Percentiles rank a stretch among this genome's conserved stretches.
These are phyloP conservation scores for Prietella phreatophila DNA, from an alignment of 2,113 vertebrate genomes.

Conservation along the genomic window DNA sequence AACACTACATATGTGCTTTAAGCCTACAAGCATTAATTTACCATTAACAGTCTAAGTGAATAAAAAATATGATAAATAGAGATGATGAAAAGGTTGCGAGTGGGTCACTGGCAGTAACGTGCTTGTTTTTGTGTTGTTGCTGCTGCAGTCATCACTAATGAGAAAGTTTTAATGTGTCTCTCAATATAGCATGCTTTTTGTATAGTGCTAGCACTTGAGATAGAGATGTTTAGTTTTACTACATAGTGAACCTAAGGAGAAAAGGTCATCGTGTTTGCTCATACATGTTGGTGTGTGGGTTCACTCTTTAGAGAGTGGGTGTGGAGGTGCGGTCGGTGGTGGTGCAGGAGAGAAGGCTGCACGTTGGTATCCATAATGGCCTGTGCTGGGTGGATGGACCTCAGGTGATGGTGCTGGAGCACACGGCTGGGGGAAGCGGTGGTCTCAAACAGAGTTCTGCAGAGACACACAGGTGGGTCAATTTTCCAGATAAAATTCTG, in stretches of 20 bases:
- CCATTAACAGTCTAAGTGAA: background rate
- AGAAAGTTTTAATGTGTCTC: background rate
- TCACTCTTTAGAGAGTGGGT: slow-evolving; percentile 57
- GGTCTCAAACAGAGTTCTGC: slow-evolving; percentile 60
- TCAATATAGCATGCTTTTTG: background rate
- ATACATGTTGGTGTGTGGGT: slow-evolving; percentile 3
- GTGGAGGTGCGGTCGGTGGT: slow-evolving; percentile 56
- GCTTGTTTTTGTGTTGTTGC: too few species aligned
- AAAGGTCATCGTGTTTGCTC: background rate
- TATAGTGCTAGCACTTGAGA: background rate
- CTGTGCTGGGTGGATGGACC: slow-evolving; percentile 84
- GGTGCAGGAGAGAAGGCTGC: slow-evolving; percentile 86
- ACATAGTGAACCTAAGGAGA: background rate
- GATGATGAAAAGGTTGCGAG: background rate
- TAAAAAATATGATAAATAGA: background rate
- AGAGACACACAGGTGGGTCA: slow-evolving; percentile 69
- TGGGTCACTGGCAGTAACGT: background rate
- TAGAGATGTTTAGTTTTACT: background rate
- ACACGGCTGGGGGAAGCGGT: slow-evolving; percentile 50
- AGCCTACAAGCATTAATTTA: background rate
- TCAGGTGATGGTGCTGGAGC: slow-evolving; percentile 83
- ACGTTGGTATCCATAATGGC: slow-evolving; percentile 85
- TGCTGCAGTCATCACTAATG: background rate
- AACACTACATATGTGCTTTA: background rate
- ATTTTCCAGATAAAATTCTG: background rate